Evolutionary conservation across 2,888 invertebrate genomes (phyloP).

Genomic region (Sepioteuthis lessoniana): DNA sequence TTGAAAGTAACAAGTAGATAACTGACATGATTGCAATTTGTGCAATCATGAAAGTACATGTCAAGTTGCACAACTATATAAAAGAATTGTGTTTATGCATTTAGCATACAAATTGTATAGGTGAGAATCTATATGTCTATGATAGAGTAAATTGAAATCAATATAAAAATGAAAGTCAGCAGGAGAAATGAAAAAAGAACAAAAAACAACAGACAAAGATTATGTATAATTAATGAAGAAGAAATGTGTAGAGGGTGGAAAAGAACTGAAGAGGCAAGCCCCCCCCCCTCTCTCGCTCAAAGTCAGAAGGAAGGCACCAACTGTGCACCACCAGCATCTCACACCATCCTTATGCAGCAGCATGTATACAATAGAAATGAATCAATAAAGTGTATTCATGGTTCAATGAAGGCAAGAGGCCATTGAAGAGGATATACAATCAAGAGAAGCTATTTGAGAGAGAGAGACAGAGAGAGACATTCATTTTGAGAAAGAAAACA

Average conservation of each 20-base stretch:
- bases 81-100: not conserved
- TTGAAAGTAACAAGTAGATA: not conserved
- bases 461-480: not conserved
- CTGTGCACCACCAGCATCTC: not conserved
- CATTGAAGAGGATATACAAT: constrained; percentile 25
- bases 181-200: too few species aligned
- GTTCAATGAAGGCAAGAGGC: constrained; percentile 33
- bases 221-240: not conserved
- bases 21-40: not conserved
- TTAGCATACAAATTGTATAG: not conserved
- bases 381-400: constrained; percentile 18
- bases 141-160: not conserved
- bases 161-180: not conserved
- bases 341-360: not conserved
- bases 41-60: not conserved
- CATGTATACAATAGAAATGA: not conserved
- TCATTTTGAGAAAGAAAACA: too few species aligned
- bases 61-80: not conserved
- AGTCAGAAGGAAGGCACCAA: constrained; percentile 4
- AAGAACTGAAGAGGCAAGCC: not conserved
- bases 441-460: not conserved
- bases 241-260: not conserved
- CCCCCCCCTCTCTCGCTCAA: too few species aligned
- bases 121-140: not conserved
- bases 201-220: not conserved